phyloP scores from a whole-genome alignment of 2,888 invertebrate genomes.

The Eustalomyia histrio region DNA sequence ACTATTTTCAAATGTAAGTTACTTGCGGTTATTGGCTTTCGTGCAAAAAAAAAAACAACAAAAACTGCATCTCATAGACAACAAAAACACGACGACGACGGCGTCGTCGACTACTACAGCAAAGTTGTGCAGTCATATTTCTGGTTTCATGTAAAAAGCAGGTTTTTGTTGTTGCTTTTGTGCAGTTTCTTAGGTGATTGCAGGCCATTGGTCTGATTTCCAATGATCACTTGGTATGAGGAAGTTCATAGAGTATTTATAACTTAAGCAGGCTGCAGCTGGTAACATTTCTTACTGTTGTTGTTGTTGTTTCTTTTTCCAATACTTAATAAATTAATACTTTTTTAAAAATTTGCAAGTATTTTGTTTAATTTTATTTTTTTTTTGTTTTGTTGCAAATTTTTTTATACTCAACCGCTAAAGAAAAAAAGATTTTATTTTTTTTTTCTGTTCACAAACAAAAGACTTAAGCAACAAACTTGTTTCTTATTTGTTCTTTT shows the following conservation, averaged over 20 bases:
- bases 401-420: slow-evolving; percentile 13
- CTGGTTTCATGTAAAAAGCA: slow-evolving; percentile 42
- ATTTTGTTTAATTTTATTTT: not conserved
- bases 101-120: slow-evolving; percentile 30
- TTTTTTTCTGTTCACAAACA: slow-evolving; percentile 63
- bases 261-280: slow-evolving; percentile 42
- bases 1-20: slow-evolving; percentile 79
- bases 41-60: slow-evolving; percentile 46
- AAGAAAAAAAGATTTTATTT: slow-evolving; percentile 15
- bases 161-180: slow-evolving; percentile 51
- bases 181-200: slow-evolving; percentile 75
- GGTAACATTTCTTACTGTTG: slow-evolving; percentile 6
- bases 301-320: slow-evolving; percentile 1
- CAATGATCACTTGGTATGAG: slow-evolving; percentile 67
- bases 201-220: slow-evolving; percentile 77
- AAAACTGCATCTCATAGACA: slow-evolving; percentile 56
- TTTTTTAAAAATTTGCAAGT: too few relatives aligned
- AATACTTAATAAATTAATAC: slow-evolving; percentile 20
- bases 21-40: slow-evolving; percentile 79
- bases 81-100: slow-evolving; percentile 11
- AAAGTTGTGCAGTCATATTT: slow-evolving; percentile 58
- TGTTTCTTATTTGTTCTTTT: slow-evolving; percentile 59
- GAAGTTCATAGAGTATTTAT: slow-evolving; percentile 63
- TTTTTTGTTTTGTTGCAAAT: slow-evolving; percentile 3
- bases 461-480: slow-evolving; percentile 74